Percentiles rank a stretch among this genome's conserved stretches.
These are phyloP conservation scores for Oxycera nigricornis DNA, from an alignment of 2,888 invertebrate species.

Conservation along the genomic window DNA sequence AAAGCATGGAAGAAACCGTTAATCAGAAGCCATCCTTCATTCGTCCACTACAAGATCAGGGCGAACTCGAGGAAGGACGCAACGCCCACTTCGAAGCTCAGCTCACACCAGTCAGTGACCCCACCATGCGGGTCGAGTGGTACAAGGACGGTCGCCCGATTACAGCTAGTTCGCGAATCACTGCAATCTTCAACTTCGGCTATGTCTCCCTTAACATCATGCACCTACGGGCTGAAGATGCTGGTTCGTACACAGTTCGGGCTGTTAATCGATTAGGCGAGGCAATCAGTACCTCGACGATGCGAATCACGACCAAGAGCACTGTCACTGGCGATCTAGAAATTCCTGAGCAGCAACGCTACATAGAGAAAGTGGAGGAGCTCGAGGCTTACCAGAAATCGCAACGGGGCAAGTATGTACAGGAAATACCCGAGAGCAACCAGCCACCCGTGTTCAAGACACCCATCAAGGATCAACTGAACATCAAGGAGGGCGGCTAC, in stretches of 20 bases:
- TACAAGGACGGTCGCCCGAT: constrained; percentile 93
- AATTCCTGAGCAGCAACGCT: constrained; percentile 87
- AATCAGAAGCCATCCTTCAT: constrained; percentile 87
- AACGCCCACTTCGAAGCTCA: constrained; percentile 94
- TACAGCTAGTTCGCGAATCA: constrained; percentile 96
- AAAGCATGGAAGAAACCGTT: constrained; percentile 81
- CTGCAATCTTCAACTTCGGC: constrained; percentile 98
- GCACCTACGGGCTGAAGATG: constrained; percentile 98
- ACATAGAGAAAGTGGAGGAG: constrained; percentile 90
- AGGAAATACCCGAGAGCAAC: constrained; percentile 80
- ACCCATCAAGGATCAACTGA: constrained; percentile 85
- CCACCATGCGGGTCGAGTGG: constrained; percentile 94
- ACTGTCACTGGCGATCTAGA: constrained; percentile 87
- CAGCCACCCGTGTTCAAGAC: constrained; percentile 87
- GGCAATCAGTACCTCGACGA: constrained; percentile 82
- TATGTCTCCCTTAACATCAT: constrained; percentile 98
- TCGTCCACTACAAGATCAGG: constrained; percentile 83
- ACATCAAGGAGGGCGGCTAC: constrained; percentile 89
- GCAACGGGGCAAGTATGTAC: constrained; percentile 79
- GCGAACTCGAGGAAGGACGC: constrained; percentile 86
- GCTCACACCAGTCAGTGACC: constrained; percentile 89
- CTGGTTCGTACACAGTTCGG: constrained; percentile 91
- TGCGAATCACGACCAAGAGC: constrained; percentile 78
- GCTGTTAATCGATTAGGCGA: constrained; percentile 91
- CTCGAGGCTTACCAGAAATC: constrained; percentile 87